A percentile compares a stretch with the other conserved stretches of the same genome.
Evolutionary conservation across 2,888 invertebrate species (phyloP).

Genomic region (Bhutanitis thaidina): DNA sequence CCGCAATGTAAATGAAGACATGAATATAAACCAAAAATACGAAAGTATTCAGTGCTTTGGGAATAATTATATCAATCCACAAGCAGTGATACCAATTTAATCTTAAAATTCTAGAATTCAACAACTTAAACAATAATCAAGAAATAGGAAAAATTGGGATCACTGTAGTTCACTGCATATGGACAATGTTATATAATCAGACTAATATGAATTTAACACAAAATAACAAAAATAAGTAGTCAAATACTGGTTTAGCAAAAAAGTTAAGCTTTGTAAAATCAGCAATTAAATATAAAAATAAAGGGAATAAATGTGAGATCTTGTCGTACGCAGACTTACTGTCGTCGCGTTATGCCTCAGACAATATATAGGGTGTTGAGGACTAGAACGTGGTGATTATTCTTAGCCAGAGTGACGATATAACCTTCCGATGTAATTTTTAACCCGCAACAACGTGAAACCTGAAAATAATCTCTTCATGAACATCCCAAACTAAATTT

Average conservation of each 20-base stretch:
- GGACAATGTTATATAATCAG: constrained; percentile 57
- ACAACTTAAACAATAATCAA: constrained; percentile 40
- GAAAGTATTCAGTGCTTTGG: constrained; percentile 73
- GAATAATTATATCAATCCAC: constrained; percentile 67
- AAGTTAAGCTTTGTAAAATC: constrained; percentile 77
- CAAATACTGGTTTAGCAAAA: constrained; percentile 80
- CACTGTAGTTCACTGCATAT: constrained; percentile 58
- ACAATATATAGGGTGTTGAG: constrained; percentile 95
- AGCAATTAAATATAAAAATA: constrained; percentile 78
- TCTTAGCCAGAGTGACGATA: constrained; percentile 97
- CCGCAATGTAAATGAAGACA: constrained; percentile 60
- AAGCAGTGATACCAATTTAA: constrained; percentile 57
- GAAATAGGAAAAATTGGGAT: constrained; percentile 49
- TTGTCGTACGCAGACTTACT: constrained; percentile 80
- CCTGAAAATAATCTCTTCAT: constrained; percentile 76
- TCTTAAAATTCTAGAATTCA: constrained; percentile 51
- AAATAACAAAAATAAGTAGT: constrained; percentile 70
- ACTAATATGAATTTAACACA: constrained; percentile 74
- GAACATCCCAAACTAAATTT: no score
- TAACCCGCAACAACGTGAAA: constrained; percentile 97
- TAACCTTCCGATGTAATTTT: constrained; percentile 98
- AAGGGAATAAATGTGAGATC: constrained; percentile 80
- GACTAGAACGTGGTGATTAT: constrained; percentile 98
- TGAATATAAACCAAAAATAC: constrained; percentile 64
- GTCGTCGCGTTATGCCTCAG: constrained; percentile 82